Base-by-base conservation (phyloP, 2,888 invertebrate genomes). In the Caradrina clavipalpis region DNA sequence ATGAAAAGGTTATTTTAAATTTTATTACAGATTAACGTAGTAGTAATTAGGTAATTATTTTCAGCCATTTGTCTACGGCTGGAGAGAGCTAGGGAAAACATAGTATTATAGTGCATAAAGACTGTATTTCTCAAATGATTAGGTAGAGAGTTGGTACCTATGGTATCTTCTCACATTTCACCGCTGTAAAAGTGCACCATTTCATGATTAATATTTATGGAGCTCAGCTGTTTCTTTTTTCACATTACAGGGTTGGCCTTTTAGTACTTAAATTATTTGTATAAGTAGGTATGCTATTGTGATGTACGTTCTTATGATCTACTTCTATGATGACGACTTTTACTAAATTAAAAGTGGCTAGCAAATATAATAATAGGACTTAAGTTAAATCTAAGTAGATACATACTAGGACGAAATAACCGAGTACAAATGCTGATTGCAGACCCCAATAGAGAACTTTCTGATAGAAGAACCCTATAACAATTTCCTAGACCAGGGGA, bases 41-140 rank as follows among this genome's bases (percentile, higher is more conserved):
- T 5, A 3, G 2, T 39, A 22, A 7, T 55, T 22, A 35, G 6
- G 47, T 42, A 7, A 42, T 73, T 55, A 63, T 22, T 19, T 54
- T 63, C 26, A 49, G 54, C 8, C 10, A 11, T 2, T 17, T 45
- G 45, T 55, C 19, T 21, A 31, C 8, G 6, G 11, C 15, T 45
- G 2, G 22, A 55, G 57, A 58, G 19, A 68, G 50, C 6, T 8
- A 13, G 42, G 45, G 54, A 73, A 73, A 70, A 19, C 22, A 0
- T 45, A 45, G 11, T 1, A 15, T 17, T 5, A 45, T 45, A 17
- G 17, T 39, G 39, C 45, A 45, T 45, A 0, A 45, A 45, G 45
- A 45, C 45, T 45, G 45, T 45, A 17, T 45, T 17, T 45, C 45
- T 6, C 17, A 17, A 45, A 17, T 11, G 45, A 45, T 45, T 45